Conservation (phyloP, 2,888 invertebrate species). For the Standfussiana lucernea region DNA sequence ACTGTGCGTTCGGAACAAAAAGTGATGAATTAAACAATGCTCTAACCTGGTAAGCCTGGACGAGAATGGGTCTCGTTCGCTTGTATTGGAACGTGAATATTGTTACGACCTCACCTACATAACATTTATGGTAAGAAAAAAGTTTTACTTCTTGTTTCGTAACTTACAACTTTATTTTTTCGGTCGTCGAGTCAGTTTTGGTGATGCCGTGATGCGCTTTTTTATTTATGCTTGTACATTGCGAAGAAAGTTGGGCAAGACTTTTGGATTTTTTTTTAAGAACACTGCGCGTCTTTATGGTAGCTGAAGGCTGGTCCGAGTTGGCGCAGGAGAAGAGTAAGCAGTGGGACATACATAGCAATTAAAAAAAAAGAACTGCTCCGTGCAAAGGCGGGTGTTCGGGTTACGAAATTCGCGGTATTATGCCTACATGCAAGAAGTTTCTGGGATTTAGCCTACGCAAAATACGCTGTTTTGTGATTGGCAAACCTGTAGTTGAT, state of each 20-base stretch:
- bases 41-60: slow-evolving; percentile 84
- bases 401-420: slow-evolving; percentile 62
- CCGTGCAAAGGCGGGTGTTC: slow-evolving; percentile 35
- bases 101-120: slow-evolving; percentile 87
- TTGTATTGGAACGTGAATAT: slow-evolving; percentile 81
- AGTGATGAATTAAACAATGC: slow-evolving; percentile 88
- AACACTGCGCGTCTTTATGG: too few relatives aligned
- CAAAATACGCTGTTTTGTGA: slow-evolving; percentile 59
- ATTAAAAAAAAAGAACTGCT: too few relatives aligned
- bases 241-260: slow-evolving; percentile 59
- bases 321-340: too few relatives aligned
- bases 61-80: slow-evolving; percentile 85
- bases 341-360: too few relatives aligned
- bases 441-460: slow-evolving; percentile 67
- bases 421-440: slow-evolving; percentile 44
- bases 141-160: slow-evolving; percentile 88
- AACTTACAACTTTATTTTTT: slow-evolving; percentile 79
- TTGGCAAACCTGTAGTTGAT: slow-evolving; percentile 65
- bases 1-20: slow-evolving; percentile 77
- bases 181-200: slow-evolving; percentile 60
- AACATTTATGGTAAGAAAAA: slow-evolving; percentile 89
- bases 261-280: slow-evolving; percentile 54
- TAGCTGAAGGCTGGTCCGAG: too few relatives aligned
- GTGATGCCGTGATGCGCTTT: slow-evolving; percentile 68
- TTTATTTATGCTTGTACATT: slow-evolving; percentile 64